These are phyloP conservation scores for Gymnocephalus cernua DNA, from an alignment of 2,113 vertebrate genomes.

Conservation along the genomic window DNA sequence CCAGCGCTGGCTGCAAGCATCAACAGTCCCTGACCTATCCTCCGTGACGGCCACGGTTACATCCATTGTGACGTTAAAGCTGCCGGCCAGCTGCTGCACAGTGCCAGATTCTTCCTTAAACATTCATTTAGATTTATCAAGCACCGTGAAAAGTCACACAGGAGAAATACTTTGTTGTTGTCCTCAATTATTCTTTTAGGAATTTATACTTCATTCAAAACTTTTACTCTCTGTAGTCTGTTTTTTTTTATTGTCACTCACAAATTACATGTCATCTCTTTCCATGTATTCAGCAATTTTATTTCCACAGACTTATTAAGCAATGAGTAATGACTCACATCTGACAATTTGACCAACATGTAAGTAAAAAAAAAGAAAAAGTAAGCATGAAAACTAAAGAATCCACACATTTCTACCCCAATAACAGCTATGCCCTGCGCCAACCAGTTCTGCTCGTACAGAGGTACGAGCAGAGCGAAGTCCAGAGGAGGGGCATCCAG, in stretches of 20 bases:
- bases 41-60: slow-evolving; percentile 19
- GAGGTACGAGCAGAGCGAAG: too few relatives aligned
- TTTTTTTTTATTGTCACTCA: not conserved
- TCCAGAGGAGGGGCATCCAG: not conserved
- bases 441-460: not conserved
- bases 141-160: not conserved
- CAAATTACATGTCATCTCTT: not conserved
- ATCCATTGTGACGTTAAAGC: slow-evolving; percentile 22
- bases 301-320: not conserved
- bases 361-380: not conserved
- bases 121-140: slow-evolving; percentile 17
- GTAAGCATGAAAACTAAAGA: not conserved
- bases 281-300: not conserved
- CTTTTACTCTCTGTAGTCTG: too few relatives aligned
- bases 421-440: not conserved
- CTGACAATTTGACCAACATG: not conserved
- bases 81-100: slow-evolving; percentile 29
- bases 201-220: not conserved
- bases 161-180: not conserved
- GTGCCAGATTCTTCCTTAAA: not conserved
- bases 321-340: not conserved
- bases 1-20: slow-evolving; percentile 19
- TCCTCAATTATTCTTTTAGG: not conserved
- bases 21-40: slow-evolving; percentile 43
- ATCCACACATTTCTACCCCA: not conserved